These are phyloP conservation scores for Ictalurus punctatus DNA, from an alignment of 2,113 vertebrate species.

Conservation along the genomic window DNA sequence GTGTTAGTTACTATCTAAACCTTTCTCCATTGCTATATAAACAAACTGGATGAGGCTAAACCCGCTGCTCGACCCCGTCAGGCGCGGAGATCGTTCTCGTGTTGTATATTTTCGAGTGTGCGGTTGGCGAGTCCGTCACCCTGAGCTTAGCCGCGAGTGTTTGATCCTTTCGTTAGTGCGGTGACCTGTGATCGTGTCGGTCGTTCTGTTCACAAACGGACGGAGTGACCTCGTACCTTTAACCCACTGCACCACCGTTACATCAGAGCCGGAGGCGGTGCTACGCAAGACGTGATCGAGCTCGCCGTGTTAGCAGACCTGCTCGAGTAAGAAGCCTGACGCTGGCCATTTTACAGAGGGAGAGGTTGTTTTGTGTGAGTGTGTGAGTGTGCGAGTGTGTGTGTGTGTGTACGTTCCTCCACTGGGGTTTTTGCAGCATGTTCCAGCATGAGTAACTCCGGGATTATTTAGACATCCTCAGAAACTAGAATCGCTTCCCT, in stretches of 20 bases:
- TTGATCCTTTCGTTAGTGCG: neutral
- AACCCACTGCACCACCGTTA: neutral
- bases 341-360: neutral
- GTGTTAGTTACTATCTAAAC: neutral
- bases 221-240: neutral
- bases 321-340: neutral
- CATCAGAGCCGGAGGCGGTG: neutral
- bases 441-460: constrained; percentile 25
- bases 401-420: neutral
- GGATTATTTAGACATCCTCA: constrained; percentile 36
- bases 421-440: constrained; percentile 1
- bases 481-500: constrained; percentile 31
- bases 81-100: neutral
- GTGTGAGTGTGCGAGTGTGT: neutral
- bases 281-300: neutral
- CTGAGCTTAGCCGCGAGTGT: neutral
- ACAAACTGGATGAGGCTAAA: neutral
- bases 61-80: neutral
- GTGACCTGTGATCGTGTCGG: neutral
- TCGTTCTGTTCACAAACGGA: neutral
- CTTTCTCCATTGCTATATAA: neutral
- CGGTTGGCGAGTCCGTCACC: neutral
- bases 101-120: neutral
- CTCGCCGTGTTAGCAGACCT: too few relatives aligned
- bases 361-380: neutral